Base-by-base conservation (phyloP, 2,113 vertebrate species). In the Paralichthys olivaceus region DNA sequence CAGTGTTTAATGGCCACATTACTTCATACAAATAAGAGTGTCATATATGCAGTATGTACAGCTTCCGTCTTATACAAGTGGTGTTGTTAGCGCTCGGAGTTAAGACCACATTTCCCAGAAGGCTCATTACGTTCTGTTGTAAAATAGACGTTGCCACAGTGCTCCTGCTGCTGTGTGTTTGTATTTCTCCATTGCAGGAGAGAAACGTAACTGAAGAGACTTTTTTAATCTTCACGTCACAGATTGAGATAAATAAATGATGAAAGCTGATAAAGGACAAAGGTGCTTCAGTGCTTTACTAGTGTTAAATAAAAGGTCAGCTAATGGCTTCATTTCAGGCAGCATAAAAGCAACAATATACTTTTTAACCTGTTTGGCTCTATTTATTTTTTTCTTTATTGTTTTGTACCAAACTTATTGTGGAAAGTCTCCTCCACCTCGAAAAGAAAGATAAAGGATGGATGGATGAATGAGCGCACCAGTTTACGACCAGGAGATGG, bases 1-100 rank as follows among this genome's bases (percentile, higher is more conserved):
- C 65, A 62, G 22, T 37, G 26, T 75, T 76, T 80, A 77, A 85
- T 64, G 55, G 75, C 51, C 72, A 62, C 61, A 72, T 84, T 82
- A 74, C 3, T 1, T 63, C 37, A 59, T 57, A 71, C 43, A 87
- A 77, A 63, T 63, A 32, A 73, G 51, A 67, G 17, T 23, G 34
- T 15, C 37, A 60, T 17, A 55, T 66, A 76, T 69, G 54, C 26
- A 69, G 13, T 61, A 56, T 64, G 45, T 67, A 57, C 45, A 70
- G 59, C 26, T 45, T 59, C 56, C 63, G 19, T 67, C 13, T 72
- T 34, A 40, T 69, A 32, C 23, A 51, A 62, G 59, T 12, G 12
- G 15, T 74, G 40, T 25, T 65, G 28, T 62, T 73, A 68, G 58
- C 23, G 2, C 62, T 72, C 34, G 37, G 32, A 66, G 66, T 70